phyloP scores from a whole-genome alignment of 2,113 vertebrate genomes.

The Oostethus manadensis region DNA sequence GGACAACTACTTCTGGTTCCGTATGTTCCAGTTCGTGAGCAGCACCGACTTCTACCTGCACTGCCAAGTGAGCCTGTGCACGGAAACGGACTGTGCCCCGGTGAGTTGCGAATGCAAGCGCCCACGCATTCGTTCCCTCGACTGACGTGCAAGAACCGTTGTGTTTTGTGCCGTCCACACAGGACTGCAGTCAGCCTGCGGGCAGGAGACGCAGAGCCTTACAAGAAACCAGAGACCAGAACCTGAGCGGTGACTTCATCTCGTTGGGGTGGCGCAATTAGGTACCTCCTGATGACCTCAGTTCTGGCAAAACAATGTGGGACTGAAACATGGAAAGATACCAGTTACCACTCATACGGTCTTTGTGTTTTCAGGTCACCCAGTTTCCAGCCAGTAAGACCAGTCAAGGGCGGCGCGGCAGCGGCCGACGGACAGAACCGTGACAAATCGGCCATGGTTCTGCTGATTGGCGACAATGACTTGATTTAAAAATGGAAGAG shows the following conservation, averaged over 20 bases:
- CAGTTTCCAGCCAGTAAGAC: background rate
- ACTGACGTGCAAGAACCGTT: background rate
- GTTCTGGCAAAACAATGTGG: background rate
- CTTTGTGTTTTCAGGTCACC: background rate
- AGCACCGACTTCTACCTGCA: background rate
- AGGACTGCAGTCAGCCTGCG: background rate
- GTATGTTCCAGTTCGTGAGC: slow-evolving; percentile 8
- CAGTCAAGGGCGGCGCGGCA: background rate
- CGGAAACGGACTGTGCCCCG: background rate
- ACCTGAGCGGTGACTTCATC: background rate
- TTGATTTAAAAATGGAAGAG: background rate
- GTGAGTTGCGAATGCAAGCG: background rate
- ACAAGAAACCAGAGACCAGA: too few species aligned
- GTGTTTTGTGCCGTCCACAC: background rate
- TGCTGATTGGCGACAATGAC: background rate
- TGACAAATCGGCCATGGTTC: background rate
- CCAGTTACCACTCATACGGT: background rate
- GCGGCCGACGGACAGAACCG: background rate
- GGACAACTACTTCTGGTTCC: slow-evolving; percentile 7
- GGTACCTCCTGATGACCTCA: background rate
- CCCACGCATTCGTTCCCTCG: too few species aligned
- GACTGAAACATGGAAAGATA: background rate
- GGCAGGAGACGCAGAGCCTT: background rate
- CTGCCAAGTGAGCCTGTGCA: slow-evolving; percentile 15
- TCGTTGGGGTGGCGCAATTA: background rate